A percentile compares a stretch with the other conserved stretches of the same genome.
Conservation (phyloP, 2,888 invertebrate species). For the Polylopha cassiicola region DNA sequence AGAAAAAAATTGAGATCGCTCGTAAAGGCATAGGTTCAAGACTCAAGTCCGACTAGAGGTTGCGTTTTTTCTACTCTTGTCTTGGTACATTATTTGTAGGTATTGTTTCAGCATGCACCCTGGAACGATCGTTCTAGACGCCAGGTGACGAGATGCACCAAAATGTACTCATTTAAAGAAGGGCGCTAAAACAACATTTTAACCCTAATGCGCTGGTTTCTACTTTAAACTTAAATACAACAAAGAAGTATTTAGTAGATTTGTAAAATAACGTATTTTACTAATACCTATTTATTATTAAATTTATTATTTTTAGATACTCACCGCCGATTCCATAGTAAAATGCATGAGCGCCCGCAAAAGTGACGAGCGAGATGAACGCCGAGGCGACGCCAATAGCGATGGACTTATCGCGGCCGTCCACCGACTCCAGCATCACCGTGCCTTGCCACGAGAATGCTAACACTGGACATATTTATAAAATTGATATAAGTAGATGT, state of each 20-base stretch:
- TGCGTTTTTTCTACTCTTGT: too few relatives aligned
- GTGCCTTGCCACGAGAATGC: conserved; percentile 13
- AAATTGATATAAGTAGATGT: conserved; percentile 4
- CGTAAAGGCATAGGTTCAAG: too few relatives aligned
- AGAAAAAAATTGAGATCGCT: too few relatives aligned
- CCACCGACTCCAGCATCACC: conserved; percentile 13
- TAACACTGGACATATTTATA: conserved; percentile 4
- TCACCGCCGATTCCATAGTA: conserved; percentile 10
- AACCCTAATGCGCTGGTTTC: too few relatives aligned
- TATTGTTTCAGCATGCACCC: too few relatives aligned
- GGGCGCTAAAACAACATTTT: too few relatives aligned
- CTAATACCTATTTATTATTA: background rate
- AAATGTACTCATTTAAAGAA: too few relatives aligned
- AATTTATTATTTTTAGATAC: background rate
- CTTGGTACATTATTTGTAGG: too few relatives aligned
- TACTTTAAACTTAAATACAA: too few relatives aligned
- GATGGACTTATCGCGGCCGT: conserved; percentile 10
- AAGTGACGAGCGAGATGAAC: conserved; percentile 8
- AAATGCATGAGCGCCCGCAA: conserved; percentile 9
- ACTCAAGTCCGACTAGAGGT: too few relatives aligned
- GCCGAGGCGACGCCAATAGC: conserved; percentile 10
- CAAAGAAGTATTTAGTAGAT: background rate
- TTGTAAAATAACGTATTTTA: background rate
- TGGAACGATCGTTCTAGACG: too few relatives aligned
- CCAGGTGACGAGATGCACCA: too few relatives aligned